Percentiles rank a stretch among this genome's conserved stretches.
phyloP scores from a whole-genome alignment of 2,113 vertebrate genomes.

The Rafetus swinhoei region DNA sequence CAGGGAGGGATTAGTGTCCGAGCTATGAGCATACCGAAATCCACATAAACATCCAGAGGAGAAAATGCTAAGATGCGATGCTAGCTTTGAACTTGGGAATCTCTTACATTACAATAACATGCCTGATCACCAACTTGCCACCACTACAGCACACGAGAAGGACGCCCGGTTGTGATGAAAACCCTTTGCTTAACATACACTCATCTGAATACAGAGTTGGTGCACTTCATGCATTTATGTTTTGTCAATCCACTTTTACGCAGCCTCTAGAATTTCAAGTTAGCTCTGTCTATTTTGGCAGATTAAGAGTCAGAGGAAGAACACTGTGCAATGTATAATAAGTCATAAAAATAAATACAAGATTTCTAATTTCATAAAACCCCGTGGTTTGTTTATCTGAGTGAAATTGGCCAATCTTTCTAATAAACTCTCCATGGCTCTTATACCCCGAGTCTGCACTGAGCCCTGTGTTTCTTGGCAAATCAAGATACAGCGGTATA shows the following conservation, averaged over 20 bases:
- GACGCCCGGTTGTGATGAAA: neutral
- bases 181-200: neutral
- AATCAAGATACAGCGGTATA: neutral
- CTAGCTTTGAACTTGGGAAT: neutral
- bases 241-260: neutral
- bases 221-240: neutral
- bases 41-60: neutral
- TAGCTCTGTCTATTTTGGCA: neutral
- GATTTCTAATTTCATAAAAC: neutral
- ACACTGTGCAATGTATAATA: accelerated
- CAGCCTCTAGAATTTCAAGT: accelerated
- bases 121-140: neutral
- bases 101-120: accelerated
- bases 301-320: neutral
- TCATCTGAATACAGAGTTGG: accelerated
- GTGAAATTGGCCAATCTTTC: neutral
- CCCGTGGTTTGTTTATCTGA: neutral
- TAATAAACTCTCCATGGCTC: neutral
- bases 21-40: neutral
- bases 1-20: neutral
- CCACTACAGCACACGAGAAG: accelerated
- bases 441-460: neutral
- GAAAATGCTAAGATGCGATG: neutral
- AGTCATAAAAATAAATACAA: neutral
- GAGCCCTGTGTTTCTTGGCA: neutral